Evolutionary conservation across 2,113 vertebrate genomes (phyloP).

Genomic region (Periophthalmus modestus): DNA sequence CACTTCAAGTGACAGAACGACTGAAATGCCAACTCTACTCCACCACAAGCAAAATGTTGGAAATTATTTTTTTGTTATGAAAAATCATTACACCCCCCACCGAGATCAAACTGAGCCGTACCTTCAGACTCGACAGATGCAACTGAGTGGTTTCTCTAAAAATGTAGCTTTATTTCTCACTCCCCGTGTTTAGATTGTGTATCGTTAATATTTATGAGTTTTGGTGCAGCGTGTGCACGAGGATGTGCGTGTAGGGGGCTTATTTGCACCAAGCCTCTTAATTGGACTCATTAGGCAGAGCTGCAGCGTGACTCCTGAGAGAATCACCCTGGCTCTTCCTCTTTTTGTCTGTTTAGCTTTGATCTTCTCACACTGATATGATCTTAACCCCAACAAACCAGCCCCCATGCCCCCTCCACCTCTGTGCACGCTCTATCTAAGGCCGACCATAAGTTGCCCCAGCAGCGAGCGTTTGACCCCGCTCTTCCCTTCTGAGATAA

Average conservation of each 20-base stretch:
- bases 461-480: slow-evolving; percentile 53
- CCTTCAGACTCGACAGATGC: slow-evolving; percentile 34
- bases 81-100: slow-evolving; percentile 56
- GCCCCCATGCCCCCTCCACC: slow-evolving; percentile 27
- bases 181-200: slow-evolving; percentile 24
- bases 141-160: slow-evolving; percentile 20
- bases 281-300: slow-evolving; percentile 72
- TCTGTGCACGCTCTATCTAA: slow-evolving; percentile 36
- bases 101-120: slow-evolving; percentile 53
- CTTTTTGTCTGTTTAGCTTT: slow-evolving; percentile 58
- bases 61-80: slow-evolving; percentile 49
- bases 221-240: slow-evolving; percentile 12
- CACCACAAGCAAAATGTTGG: slow-evolving; percentile 54
- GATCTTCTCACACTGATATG: slow-evolving; percentile 65
- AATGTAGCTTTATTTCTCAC: slow-evolving; percentile 27
- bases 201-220: slow-evolving; percentile 24
- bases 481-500: slow-evolving; percentile 59
- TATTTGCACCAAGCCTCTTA: slow-evolving; percentile 52
- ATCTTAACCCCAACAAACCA: slow-evolving; percentile 50
- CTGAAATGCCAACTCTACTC: slow-evolving; percentile 49
- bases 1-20: slow-evolving; percentile 43
- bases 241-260: slow-evolving; percentile 18
- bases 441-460: slow-evolving; percentile 37
- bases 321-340: slow-evolving; percentile 47
- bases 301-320: slow-evolving; percentile 62